These are phyloP conservation scores for Axis porcinus DNA, from an alignment of 2,113 vertebrate genomes.

Conservation along the genomic window DNA sequence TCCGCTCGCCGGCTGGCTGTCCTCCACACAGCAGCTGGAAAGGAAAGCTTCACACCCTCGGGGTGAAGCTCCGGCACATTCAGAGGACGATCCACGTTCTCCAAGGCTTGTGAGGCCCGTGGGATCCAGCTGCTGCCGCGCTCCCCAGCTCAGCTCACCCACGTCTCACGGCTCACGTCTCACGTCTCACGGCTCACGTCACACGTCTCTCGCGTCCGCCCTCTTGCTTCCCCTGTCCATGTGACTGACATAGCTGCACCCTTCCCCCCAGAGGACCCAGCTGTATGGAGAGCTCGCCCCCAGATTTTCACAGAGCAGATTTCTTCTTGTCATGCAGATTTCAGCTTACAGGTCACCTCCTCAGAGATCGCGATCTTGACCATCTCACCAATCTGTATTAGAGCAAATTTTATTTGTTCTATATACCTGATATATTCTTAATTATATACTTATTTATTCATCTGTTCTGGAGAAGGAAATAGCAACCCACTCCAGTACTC, in stretches of 20 bases:
- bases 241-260: neutral
- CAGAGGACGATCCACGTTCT: neutral
- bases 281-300: neutral
- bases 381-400: neutral
- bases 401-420: neutral
- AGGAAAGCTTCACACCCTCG: neutral
- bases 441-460: neutral
- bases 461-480: neutral
- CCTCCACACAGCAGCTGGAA: neutral
- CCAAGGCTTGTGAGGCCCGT: rapidly evolving
- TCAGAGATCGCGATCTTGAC: neutral
- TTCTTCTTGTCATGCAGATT: neutral
- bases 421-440: neutral
- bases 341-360: neutral
- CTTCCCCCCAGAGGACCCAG: neutral
- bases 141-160: neutral
- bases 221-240: neutral
- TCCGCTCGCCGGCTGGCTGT: neutral
- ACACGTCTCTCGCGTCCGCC: too few relatives aligned
- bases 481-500: too few relatives aligned
- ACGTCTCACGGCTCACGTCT: neutral
- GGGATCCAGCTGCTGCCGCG: neutral
- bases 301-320: neutral
- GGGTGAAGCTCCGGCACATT: neutral
- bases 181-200: too few relatives aligned